Percentiles rank a stretch among this genome's conserved stretches.
phyloP scores from a whole-genome alignment of 1,140 invertebrate genomes.

The Eulimnadia texana region DNA sequence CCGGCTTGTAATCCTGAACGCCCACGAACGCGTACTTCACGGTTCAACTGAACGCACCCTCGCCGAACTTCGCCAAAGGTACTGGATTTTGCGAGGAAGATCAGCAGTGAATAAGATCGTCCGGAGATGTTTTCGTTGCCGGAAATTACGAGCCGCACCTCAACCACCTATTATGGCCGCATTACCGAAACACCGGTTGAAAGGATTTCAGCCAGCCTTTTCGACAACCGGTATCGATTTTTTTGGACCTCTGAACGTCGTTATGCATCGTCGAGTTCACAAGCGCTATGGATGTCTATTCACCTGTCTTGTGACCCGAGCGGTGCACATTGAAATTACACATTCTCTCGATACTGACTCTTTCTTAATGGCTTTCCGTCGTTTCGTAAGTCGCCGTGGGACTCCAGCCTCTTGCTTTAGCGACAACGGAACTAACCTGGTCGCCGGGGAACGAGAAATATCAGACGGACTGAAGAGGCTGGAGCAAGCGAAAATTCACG shows the following conservation, averaged over 20 bases:
- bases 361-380: conserved; percentile 20
- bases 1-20: not conserved
- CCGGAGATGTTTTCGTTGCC: conserved; percentile 14
- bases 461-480: conserved; percentile 9
- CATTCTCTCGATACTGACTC: conserved; percentile 20
- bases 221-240: conserved; percentile 20
- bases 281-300: conserved; percentile 24
- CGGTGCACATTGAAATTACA: conserved; percentile 25
- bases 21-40: not conserved
- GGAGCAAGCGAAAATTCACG: conserved; percentile 8
- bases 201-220: conserved; percentile 10
- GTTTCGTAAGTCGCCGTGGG: conserved; percentile 21
- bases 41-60: conserved; percentile 3
- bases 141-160: not conserved
- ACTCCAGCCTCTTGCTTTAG: conserved; percentile 18
- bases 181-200: conserved; percentile 15
- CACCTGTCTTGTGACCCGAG: conserved; percentile 22
- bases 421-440: conserved; percentile 27
- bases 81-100: conserved; percentile 17
- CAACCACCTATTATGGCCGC: conserved; percentile 18
- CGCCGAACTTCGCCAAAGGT: conserved; percentile 14
- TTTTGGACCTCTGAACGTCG: conserved; percentile 21
- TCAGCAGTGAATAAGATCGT: not conserved
- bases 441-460: conserved; percentile 20
- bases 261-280: conserved; percentile 13